Percentiles rank a stretch among this genome's conserved stretches.
Conservation (phyloP, 1,140 invertebrate genomes). For the Aphelinus atriplicis region DNA sequence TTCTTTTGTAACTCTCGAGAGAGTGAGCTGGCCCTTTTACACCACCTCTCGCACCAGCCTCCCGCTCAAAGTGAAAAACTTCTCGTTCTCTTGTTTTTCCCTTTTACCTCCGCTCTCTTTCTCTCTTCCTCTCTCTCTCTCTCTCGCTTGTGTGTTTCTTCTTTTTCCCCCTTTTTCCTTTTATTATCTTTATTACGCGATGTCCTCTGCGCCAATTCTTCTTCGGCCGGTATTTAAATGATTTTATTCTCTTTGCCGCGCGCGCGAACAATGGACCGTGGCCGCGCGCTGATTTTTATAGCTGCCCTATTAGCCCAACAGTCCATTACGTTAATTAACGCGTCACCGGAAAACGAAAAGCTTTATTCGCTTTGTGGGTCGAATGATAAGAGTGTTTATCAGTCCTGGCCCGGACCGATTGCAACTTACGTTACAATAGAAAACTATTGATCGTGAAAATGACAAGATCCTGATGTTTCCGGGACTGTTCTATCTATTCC, state of each 20-base stretch:
- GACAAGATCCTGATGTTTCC: too few relatives aligned
- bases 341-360: too few relatives aligned
- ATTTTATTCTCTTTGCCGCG: conserved; percentile 24
- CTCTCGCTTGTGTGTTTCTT: not conserved
- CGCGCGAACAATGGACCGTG: conserved; percentile 1
- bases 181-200: too few relatives aligned
- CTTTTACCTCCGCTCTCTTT: conserved; percentile 6
- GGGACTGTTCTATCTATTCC: too few relatives aligned
- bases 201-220: conserved; percentile 5
- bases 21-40: not conserved
- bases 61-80: conserved; percentile 31
- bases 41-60: not conserved
- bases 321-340: not conserved
- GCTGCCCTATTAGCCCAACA: conserved; percentile 24
- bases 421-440: too few relatives aligned
- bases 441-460: too few relatives aligned
- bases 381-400: too few relatives aligned
- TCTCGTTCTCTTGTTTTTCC: conserved; percentile 26
- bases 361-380: too few relatives aligned
- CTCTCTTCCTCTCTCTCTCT: conserved; percentile 15
- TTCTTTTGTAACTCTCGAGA: conserved; percentile 23
- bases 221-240: conserved; percentile 28
- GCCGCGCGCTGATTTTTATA: conserved; percentile 29
- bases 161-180: not conserved
- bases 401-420: too few relatives aligned